Evolutionary conservation across 2,888 invertebrate species (phyloP), one percentile per base, ranked within the genome.

Genomic region (Allophyes oxyacanthae): DNA sequence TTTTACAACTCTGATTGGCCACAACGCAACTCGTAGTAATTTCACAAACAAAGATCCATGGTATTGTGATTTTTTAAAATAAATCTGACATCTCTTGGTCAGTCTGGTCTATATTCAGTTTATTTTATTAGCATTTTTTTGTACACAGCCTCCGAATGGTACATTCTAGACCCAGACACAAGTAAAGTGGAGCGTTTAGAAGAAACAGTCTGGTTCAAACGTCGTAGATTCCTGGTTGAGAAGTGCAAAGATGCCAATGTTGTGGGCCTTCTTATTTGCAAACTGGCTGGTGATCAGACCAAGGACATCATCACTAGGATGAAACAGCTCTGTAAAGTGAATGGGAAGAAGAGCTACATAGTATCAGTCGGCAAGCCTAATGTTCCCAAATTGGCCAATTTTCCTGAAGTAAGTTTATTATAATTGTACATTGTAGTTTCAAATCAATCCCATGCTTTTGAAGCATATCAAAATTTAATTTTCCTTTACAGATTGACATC

Each of bases 301-400:
- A 92, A 97, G 36, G 95, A 96, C 53, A 95, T 97, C 7, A 96
- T 99, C 8, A 94, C 94, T n/a, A 95, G 96, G 53, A 89, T 98
- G 72, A 97, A 97, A 84, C 87, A 94, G 48, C 90, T 98, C 48
- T 96, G 98, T 34, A 96, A 95, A 77, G 87, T 94, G 1, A 96
- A 97, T 53, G 96, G 97, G 0, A 99, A 98, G 83, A 98, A 98
- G 84, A 96, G 96, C 66, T 99, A 99, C 82, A 96, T 98, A 41
- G 96, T 99, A 52, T 98, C 97, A 20, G 98, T 99, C 50, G 99
- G 99, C 5, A 98, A 99, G 86, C 97, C 99, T 2, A 99, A 98
- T 92, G 97, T 98, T 9, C 97, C 98, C 0, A 99, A 99, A 88
- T 91, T 99, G 61, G 98, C 99, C 0, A 99, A 99, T 91, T 99